A percentile compares a stretch with the other conserved stretches of the same genome.
These are phyloP conservation scores for Odontamblyopus rebecca DNA, from an alignment of 2,797 vertebrate genomes.

Conservation along the genomic window DNA sequence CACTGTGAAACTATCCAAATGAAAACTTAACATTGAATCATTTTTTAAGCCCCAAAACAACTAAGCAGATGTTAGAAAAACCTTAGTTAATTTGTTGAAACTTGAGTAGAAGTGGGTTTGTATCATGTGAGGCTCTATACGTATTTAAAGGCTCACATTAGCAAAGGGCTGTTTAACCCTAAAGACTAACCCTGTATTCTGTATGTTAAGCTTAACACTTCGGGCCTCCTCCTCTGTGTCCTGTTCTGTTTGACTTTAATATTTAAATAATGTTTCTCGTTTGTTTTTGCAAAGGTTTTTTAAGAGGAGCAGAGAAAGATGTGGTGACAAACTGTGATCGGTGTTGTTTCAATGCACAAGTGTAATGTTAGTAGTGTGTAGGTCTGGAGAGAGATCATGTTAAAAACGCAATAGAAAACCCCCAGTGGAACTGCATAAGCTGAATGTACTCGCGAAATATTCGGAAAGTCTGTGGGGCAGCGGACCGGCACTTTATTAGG, in stretches of 20 bases:
- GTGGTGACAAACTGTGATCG: conserved; percentile 61
- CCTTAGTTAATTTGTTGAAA: background rate
- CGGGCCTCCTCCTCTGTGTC: background rate
- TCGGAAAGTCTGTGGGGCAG: background rate
- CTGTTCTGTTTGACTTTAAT: conserved; percentile 46
- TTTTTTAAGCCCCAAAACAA: too few species aligned
- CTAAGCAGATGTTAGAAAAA: too few species aligned
- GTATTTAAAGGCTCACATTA: background rate
- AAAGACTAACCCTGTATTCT: background rate
- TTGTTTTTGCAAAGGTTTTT: conserved; percentile 15
- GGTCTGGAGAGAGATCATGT: conserved; percentile 58
- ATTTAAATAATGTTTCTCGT: conserved; percentile 62
- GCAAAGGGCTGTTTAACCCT: background rate
- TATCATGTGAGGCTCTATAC: background rate
- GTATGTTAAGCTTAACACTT: background rate
- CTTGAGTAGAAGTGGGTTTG: background rate
- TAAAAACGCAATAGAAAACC: conserved; percentile 15
- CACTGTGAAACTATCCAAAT: too few species aligned
- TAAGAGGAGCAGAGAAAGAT: background rate
- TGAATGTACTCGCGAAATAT: conserved; percentile 27
- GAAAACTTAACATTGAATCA: too few species aligned
- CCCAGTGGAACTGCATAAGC: conserved; percentile 39
- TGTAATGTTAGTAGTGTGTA: conserved; percentile 64
- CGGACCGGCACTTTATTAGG: background rate
- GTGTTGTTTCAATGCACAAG: conserved; percentile 67